Evolutionary conservation across 2,113 vertebrate species (phyloP).

Genomic region (Daubentonia madagascariensis): DNA sequence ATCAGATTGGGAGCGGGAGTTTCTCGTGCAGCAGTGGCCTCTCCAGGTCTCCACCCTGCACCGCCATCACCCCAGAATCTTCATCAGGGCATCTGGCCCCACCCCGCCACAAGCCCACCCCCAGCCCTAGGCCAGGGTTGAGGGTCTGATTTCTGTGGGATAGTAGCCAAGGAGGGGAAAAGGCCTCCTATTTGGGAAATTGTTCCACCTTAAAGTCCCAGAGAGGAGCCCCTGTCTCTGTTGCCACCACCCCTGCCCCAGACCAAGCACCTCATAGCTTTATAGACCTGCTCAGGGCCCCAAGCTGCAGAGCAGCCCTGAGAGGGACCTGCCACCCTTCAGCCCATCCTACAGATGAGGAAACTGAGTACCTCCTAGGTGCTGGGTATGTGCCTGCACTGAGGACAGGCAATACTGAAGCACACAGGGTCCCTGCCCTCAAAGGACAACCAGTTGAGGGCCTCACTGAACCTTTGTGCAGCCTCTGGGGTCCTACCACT

Average conservation of each 20-base stretch:
- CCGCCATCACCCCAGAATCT: not conserved
- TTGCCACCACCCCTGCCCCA: not conserved
- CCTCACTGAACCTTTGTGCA: not conserved
- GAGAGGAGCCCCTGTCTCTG: not conserved
- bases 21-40: not conserved
- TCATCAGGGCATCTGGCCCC: not conserved
- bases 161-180: not conserved
- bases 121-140: not conserved
- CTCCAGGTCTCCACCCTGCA: not conserved
- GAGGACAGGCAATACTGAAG: not conserved
- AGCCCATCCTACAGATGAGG: not conserved
- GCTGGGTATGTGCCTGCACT: not conserved
- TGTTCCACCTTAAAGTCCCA: not conserved
- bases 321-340: not conserved
- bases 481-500: not conserved
- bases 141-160: not conserved
- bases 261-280: not conserved
- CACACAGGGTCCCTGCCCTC: not conserved
- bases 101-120: not conserved
- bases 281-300: not conserved
- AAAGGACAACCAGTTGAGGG: not conserved
- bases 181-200: not conserved
- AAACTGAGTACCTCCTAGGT: not conserved
- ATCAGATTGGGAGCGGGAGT: not conserved
- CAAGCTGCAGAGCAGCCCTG: not conserved